phyloP scores from a whole-genome alignment of 2,113 vertebrate species.

The Thamnophis sirtalis region DNA sequence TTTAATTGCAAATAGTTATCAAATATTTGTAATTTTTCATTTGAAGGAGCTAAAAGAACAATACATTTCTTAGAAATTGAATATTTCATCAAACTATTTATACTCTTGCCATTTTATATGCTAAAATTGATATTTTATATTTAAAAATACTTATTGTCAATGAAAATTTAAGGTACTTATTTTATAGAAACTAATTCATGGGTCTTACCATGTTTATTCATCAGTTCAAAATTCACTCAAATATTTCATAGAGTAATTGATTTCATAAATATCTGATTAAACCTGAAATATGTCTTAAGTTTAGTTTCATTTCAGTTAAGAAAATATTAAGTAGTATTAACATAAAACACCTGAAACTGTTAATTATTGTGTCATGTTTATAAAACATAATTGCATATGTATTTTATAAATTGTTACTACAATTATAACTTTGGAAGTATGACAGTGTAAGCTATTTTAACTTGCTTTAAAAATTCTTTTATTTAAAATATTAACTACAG shows the following conservation, averaged over 20 bases:
- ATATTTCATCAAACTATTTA: conserved; percentile 26
- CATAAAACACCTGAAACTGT: background rate
- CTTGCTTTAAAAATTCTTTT: conserved; percentile 20
- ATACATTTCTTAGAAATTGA: background rate
- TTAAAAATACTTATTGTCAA: background rate
- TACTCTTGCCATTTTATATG: conserved; percentile 30
- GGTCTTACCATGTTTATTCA: background rate
- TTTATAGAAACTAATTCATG: background rate
- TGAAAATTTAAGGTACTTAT: background rate
- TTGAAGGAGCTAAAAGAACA: background rate
- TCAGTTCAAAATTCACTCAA: background rate
- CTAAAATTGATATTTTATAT: background rate
- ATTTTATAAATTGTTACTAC: conserved; percentile 21
- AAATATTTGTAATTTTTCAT: conserved; percentile 26
- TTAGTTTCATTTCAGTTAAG: background rate
- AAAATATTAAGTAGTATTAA: background rate
- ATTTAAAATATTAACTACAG: background rate
- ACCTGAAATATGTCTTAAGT: background rate
- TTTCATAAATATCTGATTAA: background rate
- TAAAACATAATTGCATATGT: conserved; percentile 1
- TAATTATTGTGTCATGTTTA: background rate
- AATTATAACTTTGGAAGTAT: conserved; percentile 31
- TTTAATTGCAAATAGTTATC: background rate
- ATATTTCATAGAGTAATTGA: background rate
- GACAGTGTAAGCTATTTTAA: conserved; percentile 16